Evolutionary conservation across 2,113 vertebrate genomes (phyloP).

Genomic region (Muntiacus reevesi): DNA sequence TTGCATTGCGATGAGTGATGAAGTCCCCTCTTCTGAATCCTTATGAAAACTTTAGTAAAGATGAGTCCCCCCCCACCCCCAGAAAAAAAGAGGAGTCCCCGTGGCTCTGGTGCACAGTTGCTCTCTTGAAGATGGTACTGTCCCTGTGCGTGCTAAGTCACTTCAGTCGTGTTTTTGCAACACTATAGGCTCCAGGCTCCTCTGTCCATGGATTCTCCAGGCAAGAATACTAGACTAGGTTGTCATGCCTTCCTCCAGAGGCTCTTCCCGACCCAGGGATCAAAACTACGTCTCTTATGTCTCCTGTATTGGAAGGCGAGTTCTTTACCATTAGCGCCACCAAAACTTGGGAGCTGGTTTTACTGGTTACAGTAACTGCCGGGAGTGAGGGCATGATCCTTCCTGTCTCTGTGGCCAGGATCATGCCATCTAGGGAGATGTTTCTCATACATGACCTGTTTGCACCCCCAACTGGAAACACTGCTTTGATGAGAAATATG

Average conservation of each 20-base stretch:
- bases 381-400: background rate
- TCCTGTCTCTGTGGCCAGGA: background rate
- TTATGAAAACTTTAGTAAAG: background rate
- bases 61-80: too few species aligned
- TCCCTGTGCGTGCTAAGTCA: background rate
- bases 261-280: background rate
- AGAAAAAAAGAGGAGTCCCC: background rate
- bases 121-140: background rate
- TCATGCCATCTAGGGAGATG: background rate
- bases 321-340: background rate
- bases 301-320: background rate
- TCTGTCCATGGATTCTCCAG: background rate
- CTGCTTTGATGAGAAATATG: background rate
- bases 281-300: background rate
- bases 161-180: background rate
- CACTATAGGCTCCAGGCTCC: background rate
- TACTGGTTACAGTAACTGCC: background rate
- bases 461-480: background rate
- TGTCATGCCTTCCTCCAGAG: background rate
- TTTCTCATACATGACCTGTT: background rate
- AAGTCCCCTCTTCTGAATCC: background rate
- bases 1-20: background rate
- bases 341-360: background rate
- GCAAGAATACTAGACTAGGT: background rate
- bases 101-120: background rate